phyloP scores from a whole-genome alignment of 2,113 vertebrate genomes.

The Calidris pugnax region DNA sequence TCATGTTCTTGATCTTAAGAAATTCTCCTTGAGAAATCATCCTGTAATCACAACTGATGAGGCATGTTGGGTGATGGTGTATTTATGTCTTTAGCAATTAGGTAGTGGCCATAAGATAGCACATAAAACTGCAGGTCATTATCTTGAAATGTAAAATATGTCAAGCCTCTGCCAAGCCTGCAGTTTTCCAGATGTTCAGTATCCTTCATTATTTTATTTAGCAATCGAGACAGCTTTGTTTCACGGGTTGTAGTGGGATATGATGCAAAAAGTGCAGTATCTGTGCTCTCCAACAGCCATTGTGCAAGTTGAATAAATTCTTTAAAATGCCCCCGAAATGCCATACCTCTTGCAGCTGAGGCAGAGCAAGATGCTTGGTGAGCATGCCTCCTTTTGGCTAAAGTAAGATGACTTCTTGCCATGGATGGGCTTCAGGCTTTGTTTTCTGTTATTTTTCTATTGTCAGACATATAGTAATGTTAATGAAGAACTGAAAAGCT shows the following conservation, averaged over 20 bases:
- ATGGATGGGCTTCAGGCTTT: neutral
- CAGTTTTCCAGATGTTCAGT: slow-evolving; percentile 1
- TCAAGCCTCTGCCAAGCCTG: neutral
- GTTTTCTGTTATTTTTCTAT: neutral
- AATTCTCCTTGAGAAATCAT: neutral
- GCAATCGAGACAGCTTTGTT: neutral
- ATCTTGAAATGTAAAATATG: neutral
- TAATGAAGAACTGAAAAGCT: neutral
- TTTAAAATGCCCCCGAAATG: neutral
- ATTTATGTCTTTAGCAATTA: neutral
- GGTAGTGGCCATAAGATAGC: neutral
- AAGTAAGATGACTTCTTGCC: neutral
- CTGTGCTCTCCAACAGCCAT: neutral
- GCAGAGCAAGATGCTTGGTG: neutral
- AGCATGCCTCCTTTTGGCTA: neutral
- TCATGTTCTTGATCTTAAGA: neutral
- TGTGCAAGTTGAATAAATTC: neutral
- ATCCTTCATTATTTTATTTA: neutral
- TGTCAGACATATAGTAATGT: neutral
- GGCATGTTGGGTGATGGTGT: neutral
- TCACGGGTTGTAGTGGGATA: neutral
- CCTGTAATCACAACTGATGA: neutral
- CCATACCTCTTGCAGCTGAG: neutral
- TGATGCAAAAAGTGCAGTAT: neutral
- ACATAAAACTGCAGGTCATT: neutral